Evolutionary conservation across 1,140 invertebrate genomes (phyloP), one percentile per base, ranked within the genome.

Genomic region (Dufourea novaeangliae): DNA sequence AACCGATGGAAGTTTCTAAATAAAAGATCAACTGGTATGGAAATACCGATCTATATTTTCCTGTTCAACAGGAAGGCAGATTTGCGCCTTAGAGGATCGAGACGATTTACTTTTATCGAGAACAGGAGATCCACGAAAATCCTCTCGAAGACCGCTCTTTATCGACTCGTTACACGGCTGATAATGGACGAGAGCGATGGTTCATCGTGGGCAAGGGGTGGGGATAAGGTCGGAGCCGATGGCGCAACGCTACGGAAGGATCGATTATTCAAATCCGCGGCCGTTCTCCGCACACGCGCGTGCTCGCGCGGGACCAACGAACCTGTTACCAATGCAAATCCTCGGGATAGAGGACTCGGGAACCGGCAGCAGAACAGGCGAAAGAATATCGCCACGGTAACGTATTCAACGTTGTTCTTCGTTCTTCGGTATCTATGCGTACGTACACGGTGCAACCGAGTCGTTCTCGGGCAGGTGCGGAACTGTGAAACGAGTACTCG

Each of bases 231-330:
- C 59, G 54, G n/a, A n/a, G 11, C 5, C 29, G 32, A 61, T 71
- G 66, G 44, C 46, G 37, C 69, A 62, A 75, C 27, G 14, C 41
- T 5, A 8, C 0, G 20, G 17, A 12, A 29, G 11, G 57, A 84
- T 82, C 64, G 66, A 78, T 84, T 84, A 76, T 72, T 84, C 44
- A 63, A 79, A 75, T 83, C 39, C 10, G 3, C 2, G 34, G n/a
- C 14, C 20, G 22, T 12, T 8, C 50, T 22, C 68, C 8, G n/a
- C 44, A 52, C 5, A 39, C 29, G 46, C 14, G 37, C 46, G 20
- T 34, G 39, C 17, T 2, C 34, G n/a, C 56, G 57, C 17, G 11
- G 64, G 17, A 46, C 20, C 8, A 34, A 37, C 32, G 57, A 39
- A 25, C 7, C 20, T 39, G 1, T 37, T 12, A 5, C 34, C 29